Evolutionary conservation across 2,888 invertebrate species (phyloP).

Genomic region (Caradrina clavipalpis): DNA sequence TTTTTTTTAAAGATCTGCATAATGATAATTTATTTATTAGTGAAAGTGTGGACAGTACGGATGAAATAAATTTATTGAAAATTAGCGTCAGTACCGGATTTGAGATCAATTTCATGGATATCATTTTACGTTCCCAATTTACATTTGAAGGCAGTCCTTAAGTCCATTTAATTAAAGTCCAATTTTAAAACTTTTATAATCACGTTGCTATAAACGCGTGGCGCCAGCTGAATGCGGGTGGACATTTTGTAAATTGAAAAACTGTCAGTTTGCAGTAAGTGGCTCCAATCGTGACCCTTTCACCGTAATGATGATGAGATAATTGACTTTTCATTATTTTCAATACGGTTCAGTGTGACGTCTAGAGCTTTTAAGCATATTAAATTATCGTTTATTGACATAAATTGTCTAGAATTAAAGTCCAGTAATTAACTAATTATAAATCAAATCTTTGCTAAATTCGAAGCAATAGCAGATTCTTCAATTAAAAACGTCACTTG

Average conservation of each 20-base stretch:
- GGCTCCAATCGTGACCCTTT: conserved; percentile 53
- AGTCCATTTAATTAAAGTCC: conserved; percentile 54
- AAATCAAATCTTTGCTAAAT: neutral
- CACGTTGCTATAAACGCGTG: conserved; percentile 49
- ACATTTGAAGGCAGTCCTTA: conserved; percentile 57
- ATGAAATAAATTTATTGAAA: conserved; percentile 66
- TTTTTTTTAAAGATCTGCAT: conserved; percentile 1
- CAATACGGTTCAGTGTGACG: conserved; percentile 15
- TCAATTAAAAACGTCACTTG: neutral
- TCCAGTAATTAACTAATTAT: neutral
- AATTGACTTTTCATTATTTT: conserved; percentile 54
- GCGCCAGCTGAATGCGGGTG: conserved; percentile 55
- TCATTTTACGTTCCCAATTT: conserved; percentile 55
- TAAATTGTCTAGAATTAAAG: neutral
- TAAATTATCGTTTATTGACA: conserved; percentile 3
- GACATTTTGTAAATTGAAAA: conserved; percentile 70
- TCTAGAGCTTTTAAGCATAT: conserved; percentile 12
- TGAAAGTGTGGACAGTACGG: conserved; percentile 56
- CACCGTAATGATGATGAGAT: conserved; percentile 51
- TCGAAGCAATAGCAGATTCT: neutral
- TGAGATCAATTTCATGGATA: conserved; percentile 69
- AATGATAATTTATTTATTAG: conserved; percentile 49
- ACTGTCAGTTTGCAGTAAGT: conserved; percentile 60
- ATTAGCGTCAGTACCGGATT: conserved; percentile 58
- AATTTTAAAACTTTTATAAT: conserved; percentile 45